phyloP scores from a whole-genome alignment of 2,797 vertebrate species.

The Yasuhikotakia modesta region DNA sequence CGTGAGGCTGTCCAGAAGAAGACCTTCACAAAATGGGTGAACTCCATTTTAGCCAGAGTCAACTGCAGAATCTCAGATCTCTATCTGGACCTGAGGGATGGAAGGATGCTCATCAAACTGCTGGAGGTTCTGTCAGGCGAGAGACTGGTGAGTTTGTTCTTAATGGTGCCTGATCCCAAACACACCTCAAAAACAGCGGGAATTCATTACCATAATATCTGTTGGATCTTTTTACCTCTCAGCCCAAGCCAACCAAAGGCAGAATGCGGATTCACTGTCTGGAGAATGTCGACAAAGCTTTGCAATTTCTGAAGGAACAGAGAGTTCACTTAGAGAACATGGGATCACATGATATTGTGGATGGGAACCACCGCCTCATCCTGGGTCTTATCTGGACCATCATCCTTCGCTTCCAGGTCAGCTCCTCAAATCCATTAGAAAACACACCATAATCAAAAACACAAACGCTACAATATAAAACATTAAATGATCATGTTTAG shows the following conservation, averaged over 20 bases:
- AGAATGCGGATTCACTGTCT: conserved; percentile 98
- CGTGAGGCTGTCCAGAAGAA: conserved; percentile 98
- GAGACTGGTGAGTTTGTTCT: conserved; percentile 80
- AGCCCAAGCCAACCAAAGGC: conserved; percentile 98
- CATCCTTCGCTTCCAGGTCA: conserved; percentile 97
- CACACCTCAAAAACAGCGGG: not conserved
- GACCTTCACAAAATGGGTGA: conserved; percentile 99
- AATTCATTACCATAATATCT: not conserved
- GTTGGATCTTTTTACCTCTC: conserved; percentile 16
- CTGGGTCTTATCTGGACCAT: conserved; percentile 99
- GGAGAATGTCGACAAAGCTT: conserved; percentile 97
- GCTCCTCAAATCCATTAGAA: not conserved
- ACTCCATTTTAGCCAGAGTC: conserved; percentile 92
- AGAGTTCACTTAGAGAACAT: conserved; percentile 97
- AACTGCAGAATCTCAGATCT: conserved; percentile 95
- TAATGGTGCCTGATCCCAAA: not conserved
- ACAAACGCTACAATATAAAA: not conserved
- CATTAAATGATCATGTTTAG: too few species aligned
- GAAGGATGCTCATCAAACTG: conserved; percentile 94
- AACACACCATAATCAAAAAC: not conserved
- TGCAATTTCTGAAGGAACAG: conserved; percentile 97
- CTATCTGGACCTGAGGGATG: conserved; percentile 95
- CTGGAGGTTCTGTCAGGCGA: conserved; percentile 96
- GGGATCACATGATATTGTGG: conserved; percentile 97
- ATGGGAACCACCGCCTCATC: conserved; percentile 95